phyloP scores from a whole-genome alignment of 2,113 vertebrate species.

The Eubucco bourcierii region DNA sequence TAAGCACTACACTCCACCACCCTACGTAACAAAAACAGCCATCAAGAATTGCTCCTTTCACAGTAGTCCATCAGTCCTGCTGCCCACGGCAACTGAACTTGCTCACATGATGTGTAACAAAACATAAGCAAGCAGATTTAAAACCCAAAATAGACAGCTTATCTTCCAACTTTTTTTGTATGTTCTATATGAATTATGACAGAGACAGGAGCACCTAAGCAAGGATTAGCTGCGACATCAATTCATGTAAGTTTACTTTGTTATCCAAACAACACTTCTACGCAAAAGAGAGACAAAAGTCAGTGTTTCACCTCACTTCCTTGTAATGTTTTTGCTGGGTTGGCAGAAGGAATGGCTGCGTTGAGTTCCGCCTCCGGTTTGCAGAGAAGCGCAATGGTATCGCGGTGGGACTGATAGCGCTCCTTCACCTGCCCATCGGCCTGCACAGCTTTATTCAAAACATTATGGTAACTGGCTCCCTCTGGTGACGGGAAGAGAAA shows the following conservation, averaged over 20 bases:
- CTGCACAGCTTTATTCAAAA: constrained; percentile 90
- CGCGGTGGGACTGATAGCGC: constrained; percentile 88
- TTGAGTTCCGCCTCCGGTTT: constrained; percentile 90
- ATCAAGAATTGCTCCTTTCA: background rate
- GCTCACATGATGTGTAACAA: background rate
- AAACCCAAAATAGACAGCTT: background rate
- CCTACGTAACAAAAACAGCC: background rate
- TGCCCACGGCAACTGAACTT: fast-evolving
- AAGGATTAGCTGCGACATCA: background rate
- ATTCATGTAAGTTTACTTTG: background rate
- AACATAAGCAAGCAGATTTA: background rate
- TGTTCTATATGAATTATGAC: background rate
- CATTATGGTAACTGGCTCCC: constrained; percentile 83
- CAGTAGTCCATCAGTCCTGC: background rate
- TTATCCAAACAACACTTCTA: background rate
- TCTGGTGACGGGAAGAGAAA: constrained; percentile 61
- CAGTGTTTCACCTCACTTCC: constrained; percentile 87
- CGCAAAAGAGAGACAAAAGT: background rate
- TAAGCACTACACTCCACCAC: background rate
- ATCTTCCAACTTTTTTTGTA: background rate
- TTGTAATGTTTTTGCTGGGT: constrained; percentile 94
- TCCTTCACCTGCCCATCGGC: constrained; percentile 94
- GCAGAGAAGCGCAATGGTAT: constrained; percentile 91
- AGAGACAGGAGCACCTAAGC: background rate
- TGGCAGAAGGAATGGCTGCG: constrained; percentile 93